These are phyloP conservation scores for Progne subis DNA, from an alignment of 2,113 vertebrate genomes.

Conservation along the genomic window DNA sequence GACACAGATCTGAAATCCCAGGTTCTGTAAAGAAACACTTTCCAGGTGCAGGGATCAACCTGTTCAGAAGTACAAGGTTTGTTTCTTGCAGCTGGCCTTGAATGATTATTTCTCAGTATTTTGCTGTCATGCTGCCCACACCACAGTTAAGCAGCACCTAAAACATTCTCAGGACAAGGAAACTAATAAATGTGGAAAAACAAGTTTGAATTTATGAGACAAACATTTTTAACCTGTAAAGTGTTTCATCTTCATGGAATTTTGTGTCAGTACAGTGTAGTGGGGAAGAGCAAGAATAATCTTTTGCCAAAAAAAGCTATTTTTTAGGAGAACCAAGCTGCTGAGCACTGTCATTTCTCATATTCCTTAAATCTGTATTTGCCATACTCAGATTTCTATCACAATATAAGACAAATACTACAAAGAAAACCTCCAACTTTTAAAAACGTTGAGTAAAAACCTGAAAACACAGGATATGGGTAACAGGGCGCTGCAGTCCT, in stretches of 20 bases:
- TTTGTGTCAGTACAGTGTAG: not conserved
- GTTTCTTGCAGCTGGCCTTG: not conserved
- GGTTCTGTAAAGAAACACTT: not conserved
- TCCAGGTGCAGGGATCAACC: constrained; percentile 14
- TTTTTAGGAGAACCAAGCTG: not conserved
- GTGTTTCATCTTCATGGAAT: not conserved
- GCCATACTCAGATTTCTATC: not conserved
- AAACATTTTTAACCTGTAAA: not conserved
- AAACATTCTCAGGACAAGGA: not conserved
- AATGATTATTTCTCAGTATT: not conserved
- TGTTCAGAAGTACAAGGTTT: not conserved
- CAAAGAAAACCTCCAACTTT: not conserved
- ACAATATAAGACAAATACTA: not conserved
- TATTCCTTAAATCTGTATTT: not conserved
- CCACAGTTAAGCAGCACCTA: not conserved
- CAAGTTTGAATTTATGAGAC: not conserved
- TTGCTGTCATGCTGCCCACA: not conserved
- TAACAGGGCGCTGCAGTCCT: not conserved
- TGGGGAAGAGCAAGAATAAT: not conserved
- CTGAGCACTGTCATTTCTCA: not conserved
- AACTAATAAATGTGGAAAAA: not conserved
- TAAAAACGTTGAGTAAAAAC: not conserved
- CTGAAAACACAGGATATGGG: not conserved
- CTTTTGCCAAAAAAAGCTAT: not conserved
- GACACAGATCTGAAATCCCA: not conserved